A percentile compares a stretch with the other conserved stretches of the same genome.
Evolutionary conservation across 2,797 vertebrate species (phyloP).

Genomic region (Gastrophryne carolinensis): DNA sequence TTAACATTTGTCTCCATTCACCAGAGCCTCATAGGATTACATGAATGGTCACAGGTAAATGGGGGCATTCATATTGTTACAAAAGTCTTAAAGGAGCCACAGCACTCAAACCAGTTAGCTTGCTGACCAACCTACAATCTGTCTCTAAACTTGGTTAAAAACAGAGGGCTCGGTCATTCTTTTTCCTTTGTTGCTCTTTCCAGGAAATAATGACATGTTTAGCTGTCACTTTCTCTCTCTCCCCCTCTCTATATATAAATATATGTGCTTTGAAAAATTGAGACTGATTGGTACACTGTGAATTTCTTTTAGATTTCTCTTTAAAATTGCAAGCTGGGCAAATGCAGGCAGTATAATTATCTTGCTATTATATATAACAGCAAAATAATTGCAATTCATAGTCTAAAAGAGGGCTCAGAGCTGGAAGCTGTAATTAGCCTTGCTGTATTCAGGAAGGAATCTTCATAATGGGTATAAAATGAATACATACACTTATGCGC

Average conservation of each 20-base stretch:
- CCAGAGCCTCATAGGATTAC: no score
- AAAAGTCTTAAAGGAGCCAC: no score
- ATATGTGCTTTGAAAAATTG: constrained; percentile 20
- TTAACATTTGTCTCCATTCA: no score
- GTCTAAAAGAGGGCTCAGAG: constrained; percentile 40
- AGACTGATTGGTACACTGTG: constrained; percentile 31
- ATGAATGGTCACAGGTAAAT: no score
- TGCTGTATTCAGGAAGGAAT: constrained; percentile 41
- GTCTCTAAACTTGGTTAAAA: no score
- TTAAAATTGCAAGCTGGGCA: not conserved
- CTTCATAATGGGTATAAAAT: constrained; percentile 40
- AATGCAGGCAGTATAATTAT: constrained; percentile 46
- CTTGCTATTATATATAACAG: constrained; percentile 44
- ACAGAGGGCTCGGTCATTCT: no score
- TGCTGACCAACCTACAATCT: no score
- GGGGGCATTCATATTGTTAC: no score
- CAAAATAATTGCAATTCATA: constrained; percentile 48
- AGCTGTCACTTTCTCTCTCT: not conserved
- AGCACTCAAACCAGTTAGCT: no score
- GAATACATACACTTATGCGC: constrained; percentile 41
- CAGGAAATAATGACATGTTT: not conserved
- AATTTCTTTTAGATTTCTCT: constrained; percentile 23
- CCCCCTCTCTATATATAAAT: constrained; percentile 3
- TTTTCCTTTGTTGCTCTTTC: not conserved
- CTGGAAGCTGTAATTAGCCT: constrained; percentile 42